Evolutionary conservation across 2,888 invertebrate genomes (phyloP).

Genomic region (Arctia plantaginis): DNA sequence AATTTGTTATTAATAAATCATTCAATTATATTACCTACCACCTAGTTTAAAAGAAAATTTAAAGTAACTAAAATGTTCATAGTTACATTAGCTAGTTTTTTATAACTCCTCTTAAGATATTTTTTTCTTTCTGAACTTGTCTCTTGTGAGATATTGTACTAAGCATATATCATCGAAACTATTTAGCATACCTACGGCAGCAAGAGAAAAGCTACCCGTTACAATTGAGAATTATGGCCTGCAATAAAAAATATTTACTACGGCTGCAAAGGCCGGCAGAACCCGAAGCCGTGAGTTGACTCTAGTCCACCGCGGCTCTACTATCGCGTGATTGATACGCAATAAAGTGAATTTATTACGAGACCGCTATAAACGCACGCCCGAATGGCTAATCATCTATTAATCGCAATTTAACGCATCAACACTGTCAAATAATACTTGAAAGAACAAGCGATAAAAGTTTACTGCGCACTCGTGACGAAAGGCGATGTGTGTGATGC

Average conservation of each 20-base stretch:
- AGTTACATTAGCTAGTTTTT: not conserved
- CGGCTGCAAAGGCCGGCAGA: slow-evolving; percentile 41
- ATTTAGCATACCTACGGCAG: slow-evolving; percentile 46
- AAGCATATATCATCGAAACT: slow-evolving; percentile 24
- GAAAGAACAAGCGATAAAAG: slow-evolving; percentile 78
- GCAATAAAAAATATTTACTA: slow-evolving; percentile 56
- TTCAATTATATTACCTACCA: no score
- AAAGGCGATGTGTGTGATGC: slow-evolving; percentile 46
- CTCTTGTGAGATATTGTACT: slow-evolving; percentile 22
- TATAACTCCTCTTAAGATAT: not conserved
- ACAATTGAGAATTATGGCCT: slow-evolving; percentile 48
- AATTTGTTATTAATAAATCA: not conserved
- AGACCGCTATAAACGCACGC: slow-evolving; percentile 75
- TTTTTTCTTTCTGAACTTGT: slow-evolving; percentile 8
- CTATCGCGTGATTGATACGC: slow-evolving; percentile 76
- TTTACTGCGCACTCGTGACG: slow-evolving; percentile 66
- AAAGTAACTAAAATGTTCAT: no score
- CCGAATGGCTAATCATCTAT: slow-evolving; percentile 81
- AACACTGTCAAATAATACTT: slow-evolving; percentile 82
- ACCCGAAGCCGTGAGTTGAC: slow-evolving; percentile 38
- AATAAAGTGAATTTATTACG: slow-evolving; percentile 82
- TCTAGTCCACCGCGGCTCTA: slow-evolving; percentile 45
- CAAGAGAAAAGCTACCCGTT: slow-evolving; percentile 41
- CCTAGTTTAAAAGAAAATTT: no score
- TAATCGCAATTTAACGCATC: slow-evolving; percentile 83